Conservation (phyloP, 35 echinoderm and acorn worm species). For the Holothuria glaberrima region DNA sequence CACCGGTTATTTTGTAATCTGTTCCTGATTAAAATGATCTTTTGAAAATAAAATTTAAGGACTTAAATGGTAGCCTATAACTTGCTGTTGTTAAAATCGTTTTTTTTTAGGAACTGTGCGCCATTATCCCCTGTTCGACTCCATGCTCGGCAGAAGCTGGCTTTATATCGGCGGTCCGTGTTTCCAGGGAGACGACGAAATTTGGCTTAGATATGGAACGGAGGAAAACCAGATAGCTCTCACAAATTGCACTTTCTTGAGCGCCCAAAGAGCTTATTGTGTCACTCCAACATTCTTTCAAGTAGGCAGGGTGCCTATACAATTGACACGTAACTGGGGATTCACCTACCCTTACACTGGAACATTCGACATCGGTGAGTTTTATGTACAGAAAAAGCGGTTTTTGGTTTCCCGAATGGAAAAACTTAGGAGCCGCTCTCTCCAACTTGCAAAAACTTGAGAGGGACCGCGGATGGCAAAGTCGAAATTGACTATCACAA, state of each 20-base stretch:
- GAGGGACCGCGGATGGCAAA: no score
- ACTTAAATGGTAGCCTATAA: background rate
- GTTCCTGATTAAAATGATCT: slow-evolving; percentile 4
- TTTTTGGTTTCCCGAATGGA: no score
- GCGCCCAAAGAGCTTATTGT: slow-evolving; percentile 64
- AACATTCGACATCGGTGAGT: slow-evolving; percentile 81
- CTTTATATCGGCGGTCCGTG: slow-evolving; percentile 84
- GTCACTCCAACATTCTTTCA: slow-evolving; percentile 86
- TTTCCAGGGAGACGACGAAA: slow-evolving; percentile 77
- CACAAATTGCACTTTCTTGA: slow-evolving; percentile 83
- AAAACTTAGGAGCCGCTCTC: no score
- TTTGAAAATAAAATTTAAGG: slow-evolving; percentile 27
- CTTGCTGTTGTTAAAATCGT: background rate
- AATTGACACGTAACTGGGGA: slow-evolving; percentile 74
- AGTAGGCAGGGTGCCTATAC: slow-evolving; percentile 67
- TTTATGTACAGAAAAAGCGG: background rate
- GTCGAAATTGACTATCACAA: no score
- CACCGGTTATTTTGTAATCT: no score
- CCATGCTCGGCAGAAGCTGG: slow-evolving; percentile 83
- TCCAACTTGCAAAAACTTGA: no score
- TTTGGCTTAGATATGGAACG: slow-evolving; percentile 78
- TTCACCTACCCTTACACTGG: slow-evolving; percentile 69
- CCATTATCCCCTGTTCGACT: slow-evolving; percentile 79
- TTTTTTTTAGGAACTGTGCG: slow-evolving; percentile 53
- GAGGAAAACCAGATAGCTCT: slow-evolving; percentile 83